A percentile compares a stretch with the other conserved stretches of the same genome.
phyloP scores from a whole-genome alignment of 2,797 vertebrate species.

The Distichodus sexfasciatus region DNA sequence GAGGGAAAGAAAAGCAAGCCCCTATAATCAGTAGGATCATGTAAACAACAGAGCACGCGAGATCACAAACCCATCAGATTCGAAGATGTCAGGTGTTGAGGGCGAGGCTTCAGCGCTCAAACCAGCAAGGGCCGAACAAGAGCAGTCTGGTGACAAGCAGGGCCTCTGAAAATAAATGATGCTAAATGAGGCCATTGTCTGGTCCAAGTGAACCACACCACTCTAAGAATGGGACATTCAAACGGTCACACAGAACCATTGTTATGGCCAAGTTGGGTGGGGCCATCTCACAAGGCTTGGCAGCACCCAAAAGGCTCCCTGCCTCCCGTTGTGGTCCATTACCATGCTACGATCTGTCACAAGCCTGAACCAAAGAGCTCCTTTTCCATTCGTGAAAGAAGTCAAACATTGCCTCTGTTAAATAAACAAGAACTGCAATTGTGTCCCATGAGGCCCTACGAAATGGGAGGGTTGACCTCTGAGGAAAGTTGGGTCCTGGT shows the following conservation, averaged over 20 bases:
- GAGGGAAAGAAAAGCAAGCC: neutral
- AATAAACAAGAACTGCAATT: slow-evolving; percentile 27
- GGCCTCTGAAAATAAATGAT: slow-evolving; percentile 66
- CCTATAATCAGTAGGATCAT: slow-evolving; percentile 25
- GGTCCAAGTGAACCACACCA: slow-evolving; percentile 76
- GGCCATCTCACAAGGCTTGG: slow-evolving; percentile 57
- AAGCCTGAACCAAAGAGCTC: slow-evolving; percentile 11
- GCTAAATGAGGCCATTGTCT: slow-evolving; percentile 79
- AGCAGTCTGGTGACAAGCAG: slow-evolving; percentile 65
- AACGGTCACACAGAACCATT: slow-evolving; percentile 73
- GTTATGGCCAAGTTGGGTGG: slow-evolving; percentile 60
- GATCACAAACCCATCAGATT: slow-evolving; percentile 56
- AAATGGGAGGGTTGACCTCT: neutral
- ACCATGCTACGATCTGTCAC: slow-evolving; percentile 34
- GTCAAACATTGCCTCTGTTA: slow-evolving; percentile 2
- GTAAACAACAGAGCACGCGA: slow-evolving; percentile 56
- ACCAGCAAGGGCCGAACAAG: slow-evolving; percentile 54
- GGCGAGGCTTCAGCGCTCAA: slow-evolving; percentile 33
- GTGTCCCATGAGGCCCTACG: neutral
- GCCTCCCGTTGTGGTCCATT: slow-evolving; percentile 23
- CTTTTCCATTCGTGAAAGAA: slow-evolving; percentile 9
- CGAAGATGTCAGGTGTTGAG: slow-evolving; percentile 61
- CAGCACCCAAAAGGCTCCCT: slow-evolving; percentile 23
- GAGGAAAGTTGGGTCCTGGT: neutral
- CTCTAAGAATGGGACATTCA: slow-evolving; percentile 75